These are phyloP conservation scores for Casuarius casuarius DNA, from an alignment of 2,113 vertebrate species.

Conservation along the genomic window DNA sequence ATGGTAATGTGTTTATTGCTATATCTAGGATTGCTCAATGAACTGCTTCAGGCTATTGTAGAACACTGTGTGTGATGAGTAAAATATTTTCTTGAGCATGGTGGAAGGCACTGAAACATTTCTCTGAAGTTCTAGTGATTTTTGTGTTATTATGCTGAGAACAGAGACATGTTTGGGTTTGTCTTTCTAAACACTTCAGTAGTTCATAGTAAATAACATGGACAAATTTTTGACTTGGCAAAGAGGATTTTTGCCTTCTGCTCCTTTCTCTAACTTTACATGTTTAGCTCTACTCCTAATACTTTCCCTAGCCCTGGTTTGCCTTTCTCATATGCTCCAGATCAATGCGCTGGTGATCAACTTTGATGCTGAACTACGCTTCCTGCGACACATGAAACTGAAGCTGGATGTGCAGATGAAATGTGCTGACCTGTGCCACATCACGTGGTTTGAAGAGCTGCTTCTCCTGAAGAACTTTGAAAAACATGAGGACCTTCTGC, in stretches of 20 bases:
- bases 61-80: not conserved
- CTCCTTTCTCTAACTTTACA: not conserved
- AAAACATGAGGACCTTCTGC: slow-evolving; percentile 82
- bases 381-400: slow-evolving; percentile 85
- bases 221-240: not conserved
- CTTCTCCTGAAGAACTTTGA: slow-evolving; percentile 87
- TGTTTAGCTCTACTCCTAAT: not conserved
- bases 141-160: not conserved
- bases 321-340: slow-evolving; percentile 60
- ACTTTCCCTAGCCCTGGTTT: not conserved
- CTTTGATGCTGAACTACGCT: slow-evolving; percentile 86
- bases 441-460: slow-evolving; percentile 89
- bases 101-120: not conserved
- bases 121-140: not conserved
- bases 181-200: not conserved
- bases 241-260: not conserved
- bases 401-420: slow-evolving; percentile 86
- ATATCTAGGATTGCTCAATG: not conserved
- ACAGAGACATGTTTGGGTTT: not conserved
- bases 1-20: not conserved
- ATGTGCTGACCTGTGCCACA: slow-evolving; percentile 80
- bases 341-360: slow-evolving; percentile 76
- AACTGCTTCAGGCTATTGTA: not conserved
- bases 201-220: not conserved
- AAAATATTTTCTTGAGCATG: not conserved